A percentile compares a stretch with the other conserved stretches of the same genome.
Conservation (phyloP, 2,888 invertebrate genomes). For the Drosophila mulleri region DNA sequence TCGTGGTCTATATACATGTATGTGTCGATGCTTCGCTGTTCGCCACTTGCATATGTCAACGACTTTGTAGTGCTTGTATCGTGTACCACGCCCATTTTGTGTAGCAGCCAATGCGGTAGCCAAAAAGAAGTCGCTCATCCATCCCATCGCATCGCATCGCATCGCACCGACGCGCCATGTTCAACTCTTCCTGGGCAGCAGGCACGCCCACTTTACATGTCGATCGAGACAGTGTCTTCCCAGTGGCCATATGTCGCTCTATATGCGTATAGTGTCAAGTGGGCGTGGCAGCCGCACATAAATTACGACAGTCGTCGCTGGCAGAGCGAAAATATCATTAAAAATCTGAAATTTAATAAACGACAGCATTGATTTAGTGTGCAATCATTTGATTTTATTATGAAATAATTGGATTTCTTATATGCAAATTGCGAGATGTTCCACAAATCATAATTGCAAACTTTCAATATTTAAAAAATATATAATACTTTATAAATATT, state of each 20-base stretch:
- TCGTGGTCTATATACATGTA: slow-evolving; percentile 11
- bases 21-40: not conserved
- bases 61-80: slow-evolving; percentile 47
- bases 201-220: slow-evolving; percentile 68
- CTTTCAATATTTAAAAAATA: no score
- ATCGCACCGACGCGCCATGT: slow-evolving; percentile 53
- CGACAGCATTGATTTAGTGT: slow-evolving; percentile 71
- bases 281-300: slow-evolving; percentile 70
- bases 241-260: slow-evolving; percentile 45
- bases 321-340: slow-evolving; percentile 64
- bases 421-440: slow-evolving; percentile 16
- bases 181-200: slow-evolving; percentile 68
- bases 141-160: slow-evolving; percentile 40
- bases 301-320: slow-evolving; percentile 69
- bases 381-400: slow-evolving; percentile 56
- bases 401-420: slow-evolving; percentile 50
- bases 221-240: slow-evolving; percentile 52
- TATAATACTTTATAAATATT: no score
- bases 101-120: slow-evolving; percentile 73
- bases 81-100: slow-evolving; percentile 69
- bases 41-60: slow-evolving; percentile 66
- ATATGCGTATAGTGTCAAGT: slow-evolving; percentile 41
- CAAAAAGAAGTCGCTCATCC: slow-evolving; percentile 60
- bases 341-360: slow-evolving; percentile 68
- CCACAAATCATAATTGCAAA: not conserved